Evolutionary conservation across 2,113 vertebrate genomes (phyloP).

Genomic region (Urocynchramus pylzowi): DNA sequence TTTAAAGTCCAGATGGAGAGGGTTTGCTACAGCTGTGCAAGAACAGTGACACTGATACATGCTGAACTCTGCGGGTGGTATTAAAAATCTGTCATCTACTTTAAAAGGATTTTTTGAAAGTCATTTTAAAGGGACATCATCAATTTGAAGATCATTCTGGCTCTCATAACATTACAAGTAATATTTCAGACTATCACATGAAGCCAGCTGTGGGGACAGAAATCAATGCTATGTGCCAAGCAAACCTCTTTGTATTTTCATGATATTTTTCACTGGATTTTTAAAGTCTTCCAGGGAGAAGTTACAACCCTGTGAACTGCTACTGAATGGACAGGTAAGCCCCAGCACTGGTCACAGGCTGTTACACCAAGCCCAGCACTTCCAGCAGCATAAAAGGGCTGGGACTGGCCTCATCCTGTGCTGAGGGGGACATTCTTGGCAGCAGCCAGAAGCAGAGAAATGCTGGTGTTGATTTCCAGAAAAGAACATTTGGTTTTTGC

Average conservation of each 20-base stretch:
- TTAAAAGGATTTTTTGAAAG: constrained; percentile 49
- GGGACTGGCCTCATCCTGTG: neutral
- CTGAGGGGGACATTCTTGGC: neutral
- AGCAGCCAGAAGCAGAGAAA: neutral
- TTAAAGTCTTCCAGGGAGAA: neutral
- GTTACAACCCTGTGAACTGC: neutral
- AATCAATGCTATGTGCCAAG: neutral
- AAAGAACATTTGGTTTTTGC: neutral
- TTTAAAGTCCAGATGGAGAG: constrained; percentile 61
- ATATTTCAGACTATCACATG: neutral
- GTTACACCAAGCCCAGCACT: neutral
- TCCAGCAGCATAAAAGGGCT: neutral
- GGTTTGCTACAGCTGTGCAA: constrained; percentile 50
- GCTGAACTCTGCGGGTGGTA: constrained; percentile 29
- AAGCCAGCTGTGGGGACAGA: neutral
- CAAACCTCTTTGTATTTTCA: neutral
- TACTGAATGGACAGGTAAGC: neutral
- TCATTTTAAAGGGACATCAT: constrained; percentile 6
- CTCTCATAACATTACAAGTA: neutral
- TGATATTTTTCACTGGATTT: neutral
- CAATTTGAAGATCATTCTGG: constrained; percentile 2
- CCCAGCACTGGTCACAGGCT: neutral
- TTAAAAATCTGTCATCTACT: constrained; percentile 47
- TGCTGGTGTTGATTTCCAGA: neutral
- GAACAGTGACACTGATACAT: constrained; percentile 34